Base-by-base conservation (phyloP, 2,113 vertebrate species). In the Hippocampus guttulatus region DNA sequence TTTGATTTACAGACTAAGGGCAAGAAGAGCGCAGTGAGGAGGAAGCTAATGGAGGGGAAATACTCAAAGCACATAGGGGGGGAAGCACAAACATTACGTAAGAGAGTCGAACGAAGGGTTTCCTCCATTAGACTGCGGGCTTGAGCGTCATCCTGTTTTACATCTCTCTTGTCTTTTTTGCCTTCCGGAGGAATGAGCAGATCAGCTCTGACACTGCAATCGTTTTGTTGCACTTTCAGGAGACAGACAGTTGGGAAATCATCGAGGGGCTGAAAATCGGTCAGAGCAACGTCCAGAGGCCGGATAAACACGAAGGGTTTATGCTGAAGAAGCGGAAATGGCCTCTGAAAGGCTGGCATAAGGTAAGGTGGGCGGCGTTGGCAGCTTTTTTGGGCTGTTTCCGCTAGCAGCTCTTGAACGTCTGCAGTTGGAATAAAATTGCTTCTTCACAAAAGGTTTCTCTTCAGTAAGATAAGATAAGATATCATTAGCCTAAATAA, bases 261-360 rank as follows among this genome's bases (percentile, higher is more conserved):
- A 96, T 98, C 75, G 96, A 98, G 87, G 97, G 97, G 58, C 90
- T 99, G 87, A 99, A 96, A 92, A 98, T 98, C 77, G 97, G 97
- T 68, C 96, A 98, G 79, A 96, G 95, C 77, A 96, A 95, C 84
- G 94, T 99, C 76, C 95, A 95, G 90, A 95, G 95, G 86, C 96
- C 97, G 81, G 96, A 98, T 74, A 99, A 96, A 88, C 95, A 98
- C 23, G 97, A 99, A 88, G 97, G 97, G 15, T 98, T 98, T 87
- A 98, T 99, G 96, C 89, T 99, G 87, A 99, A 99, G 91, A 98
- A 97, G 90, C 92, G 97, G 90, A 99, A 99, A 93, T 99, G 97
- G 97, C 97, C 97, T 43, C 92, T 99, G 84, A 99, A 99, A 92
- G 97, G 97, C 68, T 98, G 96, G 97, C 96, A 98, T 90, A 99